Percentiles rank a stretch among this genome's conserved stretches.
These are phyloP conservation scores for Sebastolobus alascanus DNA, from an alignment of 2,797 vertebrate species.

Conservation along the genomic window DNA sequence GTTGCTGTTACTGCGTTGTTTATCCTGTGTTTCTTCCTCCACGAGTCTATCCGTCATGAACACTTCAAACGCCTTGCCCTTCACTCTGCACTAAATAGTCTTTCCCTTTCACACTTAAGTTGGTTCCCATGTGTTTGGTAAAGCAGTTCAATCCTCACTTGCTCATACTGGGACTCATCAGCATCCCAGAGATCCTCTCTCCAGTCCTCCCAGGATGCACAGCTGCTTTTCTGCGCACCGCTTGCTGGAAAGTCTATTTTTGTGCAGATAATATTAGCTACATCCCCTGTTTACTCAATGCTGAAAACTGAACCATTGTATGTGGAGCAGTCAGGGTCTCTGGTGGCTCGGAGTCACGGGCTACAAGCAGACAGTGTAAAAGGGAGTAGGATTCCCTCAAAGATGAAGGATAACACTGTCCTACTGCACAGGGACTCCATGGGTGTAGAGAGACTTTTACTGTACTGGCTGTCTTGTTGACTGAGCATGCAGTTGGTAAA, in stretches of 20 bases:
- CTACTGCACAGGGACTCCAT: background rate
- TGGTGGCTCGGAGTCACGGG: conserved; percentile 60
- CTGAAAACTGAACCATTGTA: conserved; percentile 83
- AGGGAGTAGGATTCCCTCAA: conserved; percentile 66
- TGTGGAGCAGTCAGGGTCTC: conserved; percentile 60
- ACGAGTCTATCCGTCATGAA: conserved; percentile 62
- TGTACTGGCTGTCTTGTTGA: background rate
- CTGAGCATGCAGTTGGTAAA: background rate
- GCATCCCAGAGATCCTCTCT: conserved; percentile 64
- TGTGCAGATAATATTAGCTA: conserved; percentile 82
- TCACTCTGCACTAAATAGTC: conserved; percentile 59
- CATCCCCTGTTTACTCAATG: conserved; percentile 83
- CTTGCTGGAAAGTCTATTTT: conserved; percentile 84
- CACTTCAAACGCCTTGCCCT: conserved; percentile 70
- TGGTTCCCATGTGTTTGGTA: conserved; percentile 79
- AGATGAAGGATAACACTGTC: conserved; percentile 27
- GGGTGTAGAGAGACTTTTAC: conserved; percentile 4
- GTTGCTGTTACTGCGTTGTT: conserved; percentile 83
- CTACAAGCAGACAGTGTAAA: conserved; percentile 42
- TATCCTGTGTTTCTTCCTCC: conserved; percentile 83
- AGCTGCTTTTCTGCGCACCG: conserved; percentile 79
- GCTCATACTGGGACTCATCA: conserved; percentile 79
- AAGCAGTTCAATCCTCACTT: conserved; percentile 85
- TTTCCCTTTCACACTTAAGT: conserved; percentile 77
- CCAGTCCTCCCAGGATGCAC: conserved; percentile 73